Evolutionary conservation across 2,113 vertebrate genomes (phyloP).

Genomic region (Tachysurus fulvidraco): DNA sequence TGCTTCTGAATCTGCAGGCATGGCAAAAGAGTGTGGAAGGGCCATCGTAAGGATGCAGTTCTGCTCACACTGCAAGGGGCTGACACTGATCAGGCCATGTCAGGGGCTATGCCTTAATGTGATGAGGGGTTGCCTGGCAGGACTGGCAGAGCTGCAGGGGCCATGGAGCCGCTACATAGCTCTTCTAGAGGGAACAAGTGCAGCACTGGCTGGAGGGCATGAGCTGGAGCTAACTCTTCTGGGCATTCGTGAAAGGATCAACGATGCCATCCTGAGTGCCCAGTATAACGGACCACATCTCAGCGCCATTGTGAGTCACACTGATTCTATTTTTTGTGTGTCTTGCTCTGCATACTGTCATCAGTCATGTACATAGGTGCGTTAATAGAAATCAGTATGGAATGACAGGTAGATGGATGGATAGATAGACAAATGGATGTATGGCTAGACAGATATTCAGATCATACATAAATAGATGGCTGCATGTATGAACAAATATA

Average conservation of each 20-base stretch:
- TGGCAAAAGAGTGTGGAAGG: constrained; percentile 79
- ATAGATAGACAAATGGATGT: neutral
- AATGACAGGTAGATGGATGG: no score
- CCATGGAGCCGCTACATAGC: constrained; percentile 82
- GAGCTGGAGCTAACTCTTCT: constrained; percentile 79
- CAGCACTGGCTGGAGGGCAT: constrained; percentile 77
- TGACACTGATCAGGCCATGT: constrained; percentile 86
- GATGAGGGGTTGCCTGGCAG: constrained; percentile 87
- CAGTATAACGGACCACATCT: constrained; percentile 84
- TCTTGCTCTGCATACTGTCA: neutral
- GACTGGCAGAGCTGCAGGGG: constrained; percentile 79
- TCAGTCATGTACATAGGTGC: neutral
- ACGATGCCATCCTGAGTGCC: constrained; percentile 84
- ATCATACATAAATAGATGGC: neutral
- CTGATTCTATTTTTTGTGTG: neutral
- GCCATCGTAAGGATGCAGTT: constrained; percentile 88
- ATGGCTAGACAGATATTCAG: neutral
- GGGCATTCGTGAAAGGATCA: constrained; percentile 77
- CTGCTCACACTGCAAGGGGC: constrained; percentile 86
- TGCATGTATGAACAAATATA: neutral
- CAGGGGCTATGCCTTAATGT: constrained; percentile 84
- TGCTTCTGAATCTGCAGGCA: constrained; percentile 72
- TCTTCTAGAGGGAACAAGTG: constrained; percentile 77
- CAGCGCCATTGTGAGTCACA: constrained; percentile 79
- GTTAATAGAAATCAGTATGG: neutral